phyloP scores from a whole-genome alignment of 2,797 vertebrate genomes.

The Chaetophractus vellerosus region DNA sequence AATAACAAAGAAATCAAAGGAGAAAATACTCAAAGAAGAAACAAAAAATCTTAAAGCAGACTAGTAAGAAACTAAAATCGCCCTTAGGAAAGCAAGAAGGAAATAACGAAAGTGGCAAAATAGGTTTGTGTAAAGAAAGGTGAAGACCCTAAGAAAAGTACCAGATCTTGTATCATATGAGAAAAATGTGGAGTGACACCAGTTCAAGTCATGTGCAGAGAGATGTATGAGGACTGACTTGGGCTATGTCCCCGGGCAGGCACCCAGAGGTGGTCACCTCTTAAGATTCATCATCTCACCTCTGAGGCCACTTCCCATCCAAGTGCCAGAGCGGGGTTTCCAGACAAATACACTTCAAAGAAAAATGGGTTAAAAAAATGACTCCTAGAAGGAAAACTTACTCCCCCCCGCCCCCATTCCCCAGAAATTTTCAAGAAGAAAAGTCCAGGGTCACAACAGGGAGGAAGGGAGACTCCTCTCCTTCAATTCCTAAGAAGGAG shows the following conservation, averaged over 20 bases:
- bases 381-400: background rate
- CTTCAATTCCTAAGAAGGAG: background rate
- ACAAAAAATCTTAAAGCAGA: background rate
- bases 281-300: background rate
- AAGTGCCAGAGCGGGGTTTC: background rate
- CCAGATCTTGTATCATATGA: background rate
- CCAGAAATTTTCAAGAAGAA: background rate
- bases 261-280: background rate
- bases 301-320: background rate
- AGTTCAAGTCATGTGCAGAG: background rate
- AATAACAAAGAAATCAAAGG: slow-evolving; percentile 3
- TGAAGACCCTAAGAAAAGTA: background rate
- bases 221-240: background rate
- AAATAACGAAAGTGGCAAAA: background rate
- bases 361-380: background rate
- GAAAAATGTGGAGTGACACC: background rate
- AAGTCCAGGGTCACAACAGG: background rate
- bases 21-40: background rate
- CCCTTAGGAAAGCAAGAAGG: background rate
- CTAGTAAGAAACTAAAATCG: background rate
- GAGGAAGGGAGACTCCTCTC: background rate
- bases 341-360: background rate
- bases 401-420: background rate
- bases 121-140: background rate
- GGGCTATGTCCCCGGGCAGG: too few relatives aligned